These are phyloP conservation scores for Pseudochromis fuscus DNA, from an alignment of 2,797 vertebrate genomes.

Conservation along the genomic window DNA sequence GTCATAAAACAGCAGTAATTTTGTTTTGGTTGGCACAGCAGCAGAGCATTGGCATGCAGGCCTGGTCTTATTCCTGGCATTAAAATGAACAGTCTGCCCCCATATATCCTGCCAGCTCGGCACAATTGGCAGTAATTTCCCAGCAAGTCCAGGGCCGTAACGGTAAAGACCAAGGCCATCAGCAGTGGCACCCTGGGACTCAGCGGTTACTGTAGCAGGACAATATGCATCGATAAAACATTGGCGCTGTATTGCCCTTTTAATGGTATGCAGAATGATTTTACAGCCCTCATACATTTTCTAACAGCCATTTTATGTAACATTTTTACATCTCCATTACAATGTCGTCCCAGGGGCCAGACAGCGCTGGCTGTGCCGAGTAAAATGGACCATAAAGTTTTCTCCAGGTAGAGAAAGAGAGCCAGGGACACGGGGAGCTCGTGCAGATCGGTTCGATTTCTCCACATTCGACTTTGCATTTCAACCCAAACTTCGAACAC, in stretches of 20 bases:
- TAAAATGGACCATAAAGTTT: constrained; percentile 74
- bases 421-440: constrained; percentile 21
- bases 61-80: constrained; percentile 14
- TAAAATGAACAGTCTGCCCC: constrained; percentile 46
- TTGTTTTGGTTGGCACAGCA: constrained; percentile 15
- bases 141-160: constrained; percentile 49
- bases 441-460: neutral
- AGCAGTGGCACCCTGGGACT: constrained; percentile 44
- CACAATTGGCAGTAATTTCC: constrained; percentile 46
- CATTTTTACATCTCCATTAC: constrained; percentile 75
- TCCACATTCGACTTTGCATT: constrained; percentile 26
- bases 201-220: constrained; percentile 59
- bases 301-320: constrained; percentile 76
- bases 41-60: constrained; percentile 19
- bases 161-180: constrained; percentile 63
- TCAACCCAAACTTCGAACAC: neutral
- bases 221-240: constrained; percentile 75
- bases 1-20: constrained; percentile 2
- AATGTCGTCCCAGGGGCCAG: constrained; percentile 49
- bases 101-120: constrained; percentile 14
- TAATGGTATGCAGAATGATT: constrained; percentile 69
- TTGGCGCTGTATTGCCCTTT: constrained; percentile 63
- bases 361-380: constrained; percentile 53
- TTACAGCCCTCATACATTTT: constrained; percentile 73
- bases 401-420: constrained; percentile 27